Conservation (phyloP, 2,888 invertebrate species). For the Micoletzkya japonica region DNA sequence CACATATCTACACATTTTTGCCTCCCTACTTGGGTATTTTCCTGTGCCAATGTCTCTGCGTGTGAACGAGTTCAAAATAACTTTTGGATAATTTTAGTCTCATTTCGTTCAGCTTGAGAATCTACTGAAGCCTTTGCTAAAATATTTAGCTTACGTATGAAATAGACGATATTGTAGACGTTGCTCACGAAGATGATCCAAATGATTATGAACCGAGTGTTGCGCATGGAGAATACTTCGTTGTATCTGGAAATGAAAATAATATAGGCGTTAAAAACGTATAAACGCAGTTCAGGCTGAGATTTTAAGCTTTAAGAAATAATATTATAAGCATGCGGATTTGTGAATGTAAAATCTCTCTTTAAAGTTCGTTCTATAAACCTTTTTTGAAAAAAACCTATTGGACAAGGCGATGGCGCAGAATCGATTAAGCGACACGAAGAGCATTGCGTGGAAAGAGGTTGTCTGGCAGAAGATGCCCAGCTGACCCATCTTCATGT, state of each 20-base stretch:
- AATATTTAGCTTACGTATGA: neutral
- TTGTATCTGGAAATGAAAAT: neutral
- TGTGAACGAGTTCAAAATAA: too few relatives aligned
- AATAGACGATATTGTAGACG: constrained; percentile 1
- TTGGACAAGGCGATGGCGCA: neutral
- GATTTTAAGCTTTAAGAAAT: neutral
- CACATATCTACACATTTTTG: too few relatives aligned
- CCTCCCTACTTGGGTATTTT: too few relatives aligned
- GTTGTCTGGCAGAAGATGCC: neutral
- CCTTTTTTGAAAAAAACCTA: too few relatives aligned
- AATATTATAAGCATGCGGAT: neutral
- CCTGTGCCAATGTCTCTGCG: too few relatives aligned
- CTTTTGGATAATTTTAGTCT: too few relatives aligned
- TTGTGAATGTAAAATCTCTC: neutral
- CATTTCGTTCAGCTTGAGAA: too few relatives aligned
- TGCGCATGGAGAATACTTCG: neutral
- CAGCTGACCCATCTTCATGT: neutral
- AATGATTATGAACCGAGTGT: constrained; percentile 1
- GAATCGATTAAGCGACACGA: constrained; percentile 3
- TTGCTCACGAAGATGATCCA: neutral
- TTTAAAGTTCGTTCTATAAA: too few relatives aligned
- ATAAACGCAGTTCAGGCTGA: neutral
- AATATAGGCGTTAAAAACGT: too few relatives aligned
- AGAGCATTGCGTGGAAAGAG: neutral
- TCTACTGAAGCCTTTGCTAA: neutral